Evolutionary conservation across 2,113 vertebrate genomes (phyloP).

Genomic region (Lepus timidus): DNA sequence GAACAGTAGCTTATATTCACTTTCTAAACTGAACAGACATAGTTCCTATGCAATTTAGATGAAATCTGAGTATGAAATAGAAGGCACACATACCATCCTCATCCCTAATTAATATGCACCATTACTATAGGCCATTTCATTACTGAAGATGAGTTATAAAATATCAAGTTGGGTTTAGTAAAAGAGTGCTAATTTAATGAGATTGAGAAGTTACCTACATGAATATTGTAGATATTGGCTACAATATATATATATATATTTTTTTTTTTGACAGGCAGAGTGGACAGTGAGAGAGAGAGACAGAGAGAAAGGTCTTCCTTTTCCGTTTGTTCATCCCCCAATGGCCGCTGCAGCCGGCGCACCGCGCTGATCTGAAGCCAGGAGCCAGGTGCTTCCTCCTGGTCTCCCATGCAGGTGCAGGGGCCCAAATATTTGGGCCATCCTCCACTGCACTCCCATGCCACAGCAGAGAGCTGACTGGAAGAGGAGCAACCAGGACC

Average conservation of each 20-base stretch:
- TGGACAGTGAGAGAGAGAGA: too few relatives aligned
- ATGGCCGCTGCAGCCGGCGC: too few relatives aligned
- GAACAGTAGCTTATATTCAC: slow-evolving; percentile 59
- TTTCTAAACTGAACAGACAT: slow-evolving; percentile 59
- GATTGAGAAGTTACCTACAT: slow-evolving; percentile 45
- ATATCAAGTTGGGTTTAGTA: slow-evolving; percentile 67
- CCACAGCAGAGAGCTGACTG: too few relatives aligned
- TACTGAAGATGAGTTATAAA: slow-evolving; percentile 75
- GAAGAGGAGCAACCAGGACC: too few relatives aligned
- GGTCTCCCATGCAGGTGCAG: too few relatives aligned
- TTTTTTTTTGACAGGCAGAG: too few relatives aligned
- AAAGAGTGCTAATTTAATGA: slow-evolving; percentile 62
- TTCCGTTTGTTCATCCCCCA: too few relatives aligned
- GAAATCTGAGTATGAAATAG: slow-evolving; percentile 69
- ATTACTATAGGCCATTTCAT: slow-evolving; percentile 58
- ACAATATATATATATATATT: background rate
- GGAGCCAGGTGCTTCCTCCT: too few relatives aligned
- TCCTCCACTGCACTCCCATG: too few relatives aligned
- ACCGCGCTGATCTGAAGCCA: too few relatives aligned
- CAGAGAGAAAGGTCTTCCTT: too few relatives aligned
- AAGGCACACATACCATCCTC: slow-evolving; percentile 54
- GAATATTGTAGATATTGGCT: slow-evolving; percentile 48
- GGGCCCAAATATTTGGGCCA: too few relatives aligned
- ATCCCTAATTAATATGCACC: slow-evolving; percentile 68
- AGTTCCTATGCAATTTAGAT: slow-evolving; percentile 70